These are phyloP conservation scores for Phengaris arion DNA, from an alignment of 2,888 invertebrate species.

Conservation along the genomic window DNA sequence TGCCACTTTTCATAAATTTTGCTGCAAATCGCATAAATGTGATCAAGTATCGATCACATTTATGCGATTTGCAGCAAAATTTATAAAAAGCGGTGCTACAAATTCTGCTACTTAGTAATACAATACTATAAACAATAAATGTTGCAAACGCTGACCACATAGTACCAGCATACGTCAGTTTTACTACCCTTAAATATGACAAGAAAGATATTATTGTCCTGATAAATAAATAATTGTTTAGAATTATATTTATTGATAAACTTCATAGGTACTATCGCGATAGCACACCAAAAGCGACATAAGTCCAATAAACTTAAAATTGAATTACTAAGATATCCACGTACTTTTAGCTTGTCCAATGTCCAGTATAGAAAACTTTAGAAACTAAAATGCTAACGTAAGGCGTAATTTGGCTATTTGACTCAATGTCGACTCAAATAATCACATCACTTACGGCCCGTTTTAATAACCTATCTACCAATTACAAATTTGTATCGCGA, in stretches of 20 bases:
- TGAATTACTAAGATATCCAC: too few species aligned
- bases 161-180: slow-evolving; percentile 13
- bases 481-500: too few species aligned
- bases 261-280: neutral
- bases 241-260: neutral
- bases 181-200: slow-evolving; percentile 12
- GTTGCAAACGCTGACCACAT: slow-evolving; percentile 9
- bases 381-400: too few species aligned
- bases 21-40: neutral
- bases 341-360: too few species aligned
- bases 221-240: neutral
- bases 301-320: too few species aligned
- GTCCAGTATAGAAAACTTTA: too few species aligned
- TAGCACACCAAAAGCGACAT: neutral
- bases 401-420: too few species aligned
- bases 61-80: neutral
- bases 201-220: neutral
- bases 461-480: too few species aligned
- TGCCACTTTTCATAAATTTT: neutral
- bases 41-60: neutral
- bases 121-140: slow-evolving; percentile 5
- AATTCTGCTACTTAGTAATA: neutral
- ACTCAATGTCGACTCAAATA: too few species aligned
- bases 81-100: too few species aligned
- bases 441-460: too few species aligned